Conservation (phyloP, 35 echinoderm and acorn worm species). For the Hemicentrotus pulcherrimus region DNA sequence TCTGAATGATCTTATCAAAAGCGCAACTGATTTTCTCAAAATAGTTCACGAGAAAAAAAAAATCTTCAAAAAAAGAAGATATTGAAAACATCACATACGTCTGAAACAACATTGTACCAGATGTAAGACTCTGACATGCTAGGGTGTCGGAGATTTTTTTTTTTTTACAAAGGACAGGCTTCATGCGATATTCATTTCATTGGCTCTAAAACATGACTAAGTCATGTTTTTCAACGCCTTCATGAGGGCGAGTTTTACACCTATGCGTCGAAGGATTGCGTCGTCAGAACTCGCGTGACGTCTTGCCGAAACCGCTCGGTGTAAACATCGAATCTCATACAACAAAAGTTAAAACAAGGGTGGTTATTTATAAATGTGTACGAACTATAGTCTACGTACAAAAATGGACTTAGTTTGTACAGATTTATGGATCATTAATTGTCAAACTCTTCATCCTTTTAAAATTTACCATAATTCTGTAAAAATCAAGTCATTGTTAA, state of each 20-base stretch:
- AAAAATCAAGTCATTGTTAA: too few relatives aligned
- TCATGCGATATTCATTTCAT: background rate
- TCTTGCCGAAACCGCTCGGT: background rate
- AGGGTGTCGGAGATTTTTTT: background rate
- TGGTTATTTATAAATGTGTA: background rate
- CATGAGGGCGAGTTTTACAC: background rate
- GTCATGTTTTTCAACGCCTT: conserved; percentile 17
- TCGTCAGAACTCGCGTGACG: background rate
- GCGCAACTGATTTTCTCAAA: too few relatives aligned
- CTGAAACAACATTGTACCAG: background rate
- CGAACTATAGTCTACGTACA: background rate
- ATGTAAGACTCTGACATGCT: background rate
- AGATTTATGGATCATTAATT: too few relatives aligned
- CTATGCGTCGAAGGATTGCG: background rate
- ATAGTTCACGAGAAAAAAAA: too few relatives aligned
- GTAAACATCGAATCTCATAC: background rate
- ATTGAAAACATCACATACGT: background rate
- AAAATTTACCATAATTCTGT: too few relatives aligned
- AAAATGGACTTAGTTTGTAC: too few relatives aligned
- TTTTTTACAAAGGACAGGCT: background rate
- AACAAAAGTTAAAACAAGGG: background rate
- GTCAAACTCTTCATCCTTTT: too few relatives aligned
- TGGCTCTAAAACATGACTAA: background rate
- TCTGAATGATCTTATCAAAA: too few relatives aligned
- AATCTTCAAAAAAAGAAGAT: background rate